phyloP scores from a whole-genome alignment of 2,888 invertebrate species.

The Tribolium freemani region DNA sequence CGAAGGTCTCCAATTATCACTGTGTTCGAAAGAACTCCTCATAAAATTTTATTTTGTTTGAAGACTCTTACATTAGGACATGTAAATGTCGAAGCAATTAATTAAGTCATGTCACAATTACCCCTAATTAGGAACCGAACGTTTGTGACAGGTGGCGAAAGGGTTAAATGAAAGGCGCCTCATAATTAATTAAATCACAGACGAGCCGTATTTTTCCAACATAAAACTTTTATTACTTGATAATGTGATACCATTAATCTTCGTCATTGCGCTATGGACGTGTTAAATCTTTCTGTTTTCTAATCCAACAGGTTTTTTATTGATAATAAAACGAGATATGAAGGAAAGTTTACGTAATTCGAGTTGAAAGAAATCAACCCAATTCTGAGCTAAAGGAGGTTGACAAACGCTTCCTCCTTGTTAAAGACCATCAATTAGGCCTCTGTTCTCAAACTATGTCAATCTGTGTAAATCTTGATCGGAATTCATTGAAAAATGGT shows the following conservation, averaged over 20 bases:
- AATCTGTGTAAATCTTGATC: conserved; percentile 8
- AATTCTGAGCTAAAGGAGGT: conserved; percentile 19
- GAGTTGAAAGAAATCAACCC: conserved; percentile 18
- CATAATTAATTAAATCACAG: conserved; percentile 19
- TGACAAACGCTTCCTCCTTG: conserved; percentile 28
- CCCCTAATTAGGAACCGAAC: background rate
- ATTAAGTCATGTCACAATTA: background rate
- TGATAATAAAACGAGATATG: conserved; percentile 29
- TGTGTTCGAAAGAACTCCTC: background rate
- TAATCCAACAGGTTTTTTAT: conserved; percentile 44
- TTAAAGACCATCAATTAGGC: background rate
- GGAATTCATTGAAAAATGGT: conserved; percentile 2
- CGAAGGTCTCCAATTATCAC: background rate
- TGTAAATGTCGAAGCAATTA: background rate
- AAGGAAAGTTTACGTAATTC: conserved; percentile 26
- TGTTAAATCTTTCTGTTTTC: conserved; percentile 29
- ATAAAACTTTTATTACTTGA: conserved; percentile 28
- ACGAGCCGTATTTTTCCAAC: conserved; percentile 8
- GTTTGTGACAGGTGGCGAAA: conserved; percentile 17
- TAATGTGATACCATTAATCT: conserved; percentile 37
- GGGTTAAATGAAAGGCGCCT: conserved; percentile 7
- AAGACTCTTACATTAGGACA: too few species aligned
- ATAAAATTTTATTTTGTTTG: background rate
- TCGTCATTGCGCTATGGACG: conserved; percentile 24
- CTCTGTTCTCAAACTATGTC: conserved; percentile 4